Evolutionary conservation across 2,797 vertebrate species (phyloP).

Genomic region (Sebastiscus albofasciatus): DNA sequence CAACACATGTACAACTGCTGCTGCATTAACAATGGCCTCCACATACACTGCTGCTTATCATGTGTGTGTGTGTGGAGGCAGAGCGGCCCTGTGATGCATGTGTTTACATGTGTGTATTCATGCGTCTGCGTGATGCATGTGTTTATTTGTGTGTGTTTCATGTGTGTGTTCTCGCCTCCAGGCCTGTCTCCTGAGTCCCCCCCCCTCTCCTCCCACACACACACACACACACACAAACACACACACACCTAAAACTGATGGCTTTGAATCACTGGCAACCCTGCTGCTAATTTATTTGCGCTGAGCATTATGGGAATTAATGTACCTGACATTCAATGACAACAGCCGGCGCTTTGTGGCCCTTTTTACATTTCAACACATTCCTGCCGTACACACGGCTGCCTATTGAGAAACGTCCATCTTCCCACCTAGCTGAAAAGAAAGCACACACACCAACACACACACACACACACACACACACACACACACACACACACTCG

Average conservation of each 20-base stretch:
- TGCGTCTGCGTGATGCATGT: conserved; percentile 37
- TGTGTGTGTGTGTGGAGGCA: conserved; percentile 17
- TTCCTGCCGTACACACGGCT: conserved; percentile 56
- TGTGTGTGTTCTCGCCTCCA: conserved; percentile 81
- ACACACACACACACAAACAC: conserved; percentile 69
- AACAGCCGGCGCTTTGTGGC: conserved; percentile 91
- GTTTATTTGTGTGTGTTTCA: conserved; percentile 24
- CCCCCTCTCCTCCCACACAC: conserved; percentile 72
- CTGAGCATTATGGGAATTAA: conserved; percentile 98
- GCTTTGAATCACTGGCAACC: conserved; percentile 93
- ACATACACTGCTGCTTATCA: conserved; percentile 18
- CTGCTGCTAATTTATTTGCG: conserved; percentile 92
- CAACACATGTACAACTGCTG: conserved; percentile 35
- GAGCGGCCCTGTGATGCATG: conserved; percentile 49
- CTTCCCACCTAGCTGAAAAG: conserved; percentile 87
- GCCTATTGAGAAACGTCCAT: conserved; percentile 72
- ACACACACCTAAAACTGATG: conserved; percentile 89
- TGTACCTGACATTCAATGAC: conserved; percentile 95
- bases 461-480: conserved; percentile 33
- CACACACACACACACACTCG: conserved; percentile 28
- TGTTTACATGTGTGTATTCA: conserved; percentile 55
- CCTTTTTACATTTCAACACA: conserved; percentile 81
- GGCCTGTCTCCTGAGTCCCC: conserved; percentile 89
- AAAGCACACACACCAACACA: conserved; percentile 31
- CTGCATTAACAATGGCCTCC: conserved; percentile 48